phyloP scores from a whole-genome alignment of 1,140 invertebrate species.

The Sycophaga agraensis region DNA sequence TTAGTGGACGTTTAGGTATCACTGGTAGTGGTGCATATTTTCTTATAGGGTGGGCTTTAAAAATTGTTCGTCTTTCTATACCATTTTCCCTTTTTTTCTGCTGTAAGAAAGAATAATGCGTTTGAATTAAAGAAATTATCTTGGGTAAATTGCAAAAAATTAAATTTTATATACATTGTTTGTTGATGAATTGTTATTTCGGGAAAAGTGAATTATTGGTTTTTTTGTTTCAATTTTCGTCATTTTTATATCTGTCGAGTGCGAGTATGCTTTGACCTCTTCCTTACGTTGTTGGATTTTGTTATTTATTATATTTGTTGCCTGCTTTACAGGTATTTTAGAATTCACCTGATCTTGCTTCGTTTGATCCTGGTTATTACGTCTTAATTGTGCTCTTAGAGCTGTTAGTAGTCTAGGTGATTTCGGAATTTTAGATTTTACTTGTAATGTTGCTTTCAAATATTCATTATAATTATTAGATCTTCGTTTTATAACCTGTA shows the following conservation, averaged over 20 bases:
- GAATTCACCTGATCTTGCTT: no score
- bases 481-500: background rate
- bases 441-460: background rate
- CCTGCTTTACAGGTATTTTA: no score
- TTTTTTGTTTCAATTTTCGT: no score
- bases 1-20: background rate
- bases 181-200: no score
- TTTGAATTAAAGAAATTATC: background rate
- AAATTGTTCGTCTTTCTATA: background rate
- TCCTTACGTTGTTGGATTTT: no score
- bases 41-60: background rate
- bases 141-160: background rate
- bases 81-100: background rate
- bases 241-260: no score
- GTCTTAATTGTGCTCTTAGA: background rate
- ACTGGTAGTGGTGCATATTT: background rate
- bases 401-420: background rate
- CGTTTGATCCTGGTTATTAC: background rate
- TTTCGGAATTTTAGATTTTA: background rate
- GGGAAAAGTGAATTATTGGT: no score
- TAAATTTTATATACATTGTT: no score
- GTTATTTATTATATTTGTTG: no score
- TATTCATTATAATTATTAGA: no score
- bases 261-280: no score
- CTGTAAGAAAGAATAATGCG: background rate